These are phyloP conservation scores for Pseudopodoces humilis DNA, from an alignment of 2,113 vertebrate genomes.

Conservation along the genomic window DNA sequence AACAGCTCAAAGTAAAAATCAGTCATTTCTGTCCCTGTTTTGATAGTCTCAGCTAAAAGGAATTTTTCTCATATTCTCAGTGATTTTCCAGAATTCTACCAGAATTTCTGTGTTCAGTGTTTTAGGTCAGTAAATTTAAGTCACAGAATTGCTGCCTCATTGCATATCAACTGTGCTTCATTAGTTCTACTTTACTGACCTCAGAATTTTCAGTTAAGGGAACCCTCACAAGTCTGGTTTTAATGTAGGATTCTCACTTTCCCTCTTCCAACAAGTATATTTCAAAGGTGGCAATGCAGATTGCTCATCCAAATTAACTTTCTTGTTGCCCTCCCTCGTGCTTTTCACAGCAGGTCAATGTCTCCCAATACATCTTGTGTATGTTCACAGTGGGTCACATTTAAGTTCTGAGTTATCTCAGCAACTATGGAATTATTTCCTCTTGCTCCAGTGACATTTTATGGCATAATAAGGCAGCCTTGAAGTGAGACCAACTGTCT, in stretches of 20 bases:
- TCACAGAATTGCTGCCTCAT: not conserved
- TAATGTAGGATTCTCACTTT: not conserved
- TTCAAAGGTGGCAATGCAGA: not conserved
- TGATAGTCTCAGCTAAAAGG: not conserved
- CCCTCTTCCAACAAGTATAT: not conserved
- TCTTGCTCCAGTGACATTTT: not conserved
- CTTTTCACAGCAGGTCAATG: not conserved
- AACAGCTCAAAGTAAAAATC: not conserved
- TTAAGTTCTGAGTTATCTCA: not conserved
- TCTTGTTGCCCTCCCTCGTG: not conserved
- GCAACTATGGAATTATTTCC: not conserved
- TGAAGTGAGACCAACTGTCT: not conserved
- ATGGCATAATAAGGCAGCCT: not conserved
- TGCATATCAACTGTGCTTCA: not conserved
- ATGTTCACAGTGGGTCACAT: not conserved
- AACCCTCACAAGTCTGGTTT: not conserved
- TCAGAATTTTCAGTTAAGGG: not conserved
- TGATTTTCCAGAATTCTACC: not conserved
- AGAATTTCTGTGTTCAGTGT: not conserved
- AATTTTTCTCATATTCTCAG: not conserved
- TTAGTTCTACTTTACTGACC: not conserved
- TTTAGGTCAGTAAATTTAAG: not conserved
- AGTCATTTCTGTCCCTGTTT: not conserved
- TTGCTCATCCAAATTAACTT: not conserved
- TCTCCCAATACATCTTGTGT: accelerated